These are phyloP conservation scores for Eilema griseolum DNA, from an alignment of 2,888 invertebrate species.

Conservation along the genomic window DNA sequence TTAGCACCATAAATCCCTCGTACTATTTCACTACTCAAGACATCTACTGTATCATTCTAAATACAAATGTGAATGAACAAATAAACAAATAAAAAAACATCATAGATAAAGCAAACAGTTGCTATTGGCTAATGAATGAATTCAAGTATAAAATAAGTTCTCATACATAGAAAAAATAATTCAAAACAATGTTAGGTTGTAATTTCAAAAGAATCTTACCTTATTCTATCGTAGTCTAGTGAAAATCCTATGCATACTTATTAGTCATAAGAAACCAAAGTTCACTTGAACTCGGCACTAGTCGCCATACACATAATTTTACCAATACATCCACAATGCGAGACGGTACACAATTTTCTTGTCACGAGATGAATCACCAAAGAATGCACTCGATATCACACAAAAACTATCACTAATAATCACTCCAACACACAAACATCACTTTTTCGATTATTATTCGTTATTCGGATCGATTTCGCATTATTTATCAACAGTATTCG, in stretches of 20 bases:
- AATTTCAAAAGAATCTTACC: slow-evolving; percentile 43
- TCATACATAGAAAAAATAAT: slow-evolving; percentile 37
- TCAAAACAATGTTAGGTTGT: not conserved
- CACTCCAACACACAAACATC: slow-evolving; percentile 64
- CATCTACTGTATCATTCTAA: not conserved
- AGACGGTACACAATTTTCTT: slow-evolving; percentile 77
- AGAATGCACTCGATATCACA: slow-evolving; percentile 78
- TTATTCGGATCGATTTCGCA: slow-evolving; percentile 65
- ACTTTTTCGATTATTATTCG: slow-evolving; percentile 62
- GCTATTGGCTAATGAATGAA: slow-evolving; percentile 29
- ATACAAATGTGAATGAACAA: slow-evolving; percentile 23
- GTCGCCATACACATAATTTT: slow-evolving; percentile 72
- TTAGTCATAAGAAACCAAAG: slow-evolving; percentile 56
- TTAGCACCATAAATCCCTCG: too few species aligned
- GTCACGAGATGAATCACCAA: slow-evolving; percentile 83
- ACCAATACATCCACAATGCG: slow-evolving; percentile 67
- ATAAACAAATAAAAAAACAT: slow-evolving; percentile 1
- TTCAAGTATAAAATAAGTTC: slow-evolving; percentile 27
- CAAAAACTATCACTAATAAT: slow-evolving; percentile 62
- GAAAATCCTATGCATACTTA: slow-evolving; percentile 50
- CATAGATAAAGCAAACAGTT: slow-evolving; percentile 35
- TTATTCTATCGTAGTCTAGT: slow-evolving; percentile 48
- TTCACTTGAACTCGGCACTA: slow-evolving; percentile 69
- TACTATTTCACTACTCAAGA: not conserved
- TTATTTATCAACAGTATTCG: slow-evolving; percentile 69